Evolutionary conservation across 2,797 vertebrate genomes (phyloP), one percentile per base, ranked within the genome.

Genomic region (Rhinatrema bivittatum): DNA sequence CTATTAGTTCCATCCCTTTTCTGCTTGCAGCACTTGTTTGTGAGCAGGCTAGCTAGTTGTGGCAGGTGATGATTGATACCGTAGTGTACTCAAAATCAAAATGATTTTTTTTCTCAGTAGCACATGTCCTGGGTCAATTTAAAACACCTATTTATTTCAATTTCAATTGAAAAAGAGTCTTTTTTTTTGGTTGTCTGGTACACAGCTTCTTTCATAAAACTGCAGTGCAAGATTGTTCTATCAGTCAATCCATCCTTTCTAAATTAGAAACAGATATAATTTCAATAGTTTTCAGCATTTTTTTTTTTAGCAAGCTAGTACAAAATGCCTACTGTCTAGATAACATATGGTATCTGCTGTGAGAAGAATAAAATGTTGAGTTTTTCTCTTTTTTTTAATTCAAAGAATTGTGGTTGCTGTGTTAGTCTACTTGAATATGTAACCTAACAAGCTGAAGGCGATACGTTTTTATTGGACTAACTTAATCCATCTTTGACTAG

Each of bases 61-160:
- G 20, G 14, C 48, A 16, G 26, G 43, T 27, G 31, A 23, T 23
- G 36, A 16, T 1, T 56, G 46, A 65, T 27, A 57, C 42, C 42
- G n/a, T 25, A 36, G 41, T 17, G 14, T 36, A 55, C 35, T 29
- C 18, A 37, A 31, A 16, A 26, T 12, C 5, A 5, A 60, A n/a
- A n/a, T n/a, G n/a, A n/a, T n/a, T n/a, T n/a, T n/a, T n/a, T n/a
- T n/a, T n/a, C n/a, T n/a, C n/a, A n/a, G n/a, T n/a, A n/a, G n/a
- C n/a, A n/a, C n/a, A n/a, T n/a, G n/a, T n/a, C n/a, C n/a, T n/a
- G 17, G 5, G 3, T 7, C 18, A 13, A 26, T 17, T 15, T 30
- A 36, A 23, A n/a, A 29, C 22, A 23, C 38, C 28, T 31, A 33
- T 53, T 43, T 50, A 25, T 49, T 60, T 64, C 35, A 13, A 12